These are phyloP conservation scores for Oxystoma pomonae DNA, from an alignment of 2,888 invertebrate species.

Conservation along the genomic window DNA sequence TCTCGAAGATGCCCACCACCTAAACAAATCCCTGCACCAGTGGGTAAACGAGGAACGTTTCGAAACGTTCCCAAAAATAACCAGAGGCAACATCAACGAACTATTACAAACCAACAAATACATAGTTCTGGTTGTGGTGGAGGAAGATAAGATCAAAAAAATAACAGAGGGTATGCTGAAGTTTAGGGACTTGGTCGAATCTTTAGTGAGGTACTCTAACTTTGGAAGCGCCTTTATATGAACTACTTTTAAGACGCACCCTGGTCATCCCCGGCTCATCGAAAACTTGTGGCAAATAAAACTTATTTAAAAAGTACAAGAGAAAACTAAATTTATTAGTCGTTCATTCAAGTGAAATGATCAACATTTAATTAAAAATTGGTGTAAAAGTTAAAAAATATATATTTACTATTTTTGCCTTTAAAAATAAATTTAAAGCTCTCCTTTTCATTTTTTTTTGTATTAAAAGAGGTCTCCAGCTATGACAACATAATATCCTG, in stretches of 20 bases:
- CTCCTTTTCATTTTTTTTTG: no score
- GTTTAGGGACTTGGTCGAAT: slow-evolving; percentile 75
- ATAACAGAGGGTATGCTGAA: slow-evolving; percentile 76
- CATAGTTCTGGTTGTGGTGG: slow-evolving; percentile 81
- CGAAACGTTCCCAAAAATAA: slow-evolving; percentile 82
- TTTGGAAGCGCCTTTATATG: no score
- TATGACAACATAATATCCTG: no score
- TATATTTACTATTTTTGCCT: no score
- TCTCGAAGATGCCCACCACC: slow-evolving; percentile 46
- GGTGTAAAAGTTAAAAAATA: no score
- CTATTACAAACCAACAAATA: slow-evolving; percentile 80
- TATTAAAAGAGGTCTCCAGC: no score
- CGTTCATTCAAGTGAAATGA: no score
- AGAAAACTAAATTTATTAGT: no score
- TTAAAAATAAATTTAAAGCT: no score
- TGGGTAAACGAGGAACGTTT: slow-evolving; percentile 92
- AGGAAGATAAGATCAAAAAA: slow-evolving; percentile 81
- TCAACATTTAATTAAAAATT: no score
- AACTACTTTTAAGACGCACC: neutral
- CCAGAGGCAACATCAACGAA: slow-evolving; percentile 78
- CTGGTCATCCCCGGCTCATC: neutral
- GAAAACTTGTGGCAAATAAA: neutral
- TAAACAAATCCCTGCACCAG: slow-evolving; percentile 71
- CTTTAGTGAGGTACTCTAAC: slow-evolving; percentile 50
- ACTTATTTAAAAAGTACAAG: no score